Percentiles rank a stretch among this genome's conserved stretches.
phyloP scores from a whole-genome alignment of 2,113 vertebrate species.

The Phycodurus eques region DNA sequence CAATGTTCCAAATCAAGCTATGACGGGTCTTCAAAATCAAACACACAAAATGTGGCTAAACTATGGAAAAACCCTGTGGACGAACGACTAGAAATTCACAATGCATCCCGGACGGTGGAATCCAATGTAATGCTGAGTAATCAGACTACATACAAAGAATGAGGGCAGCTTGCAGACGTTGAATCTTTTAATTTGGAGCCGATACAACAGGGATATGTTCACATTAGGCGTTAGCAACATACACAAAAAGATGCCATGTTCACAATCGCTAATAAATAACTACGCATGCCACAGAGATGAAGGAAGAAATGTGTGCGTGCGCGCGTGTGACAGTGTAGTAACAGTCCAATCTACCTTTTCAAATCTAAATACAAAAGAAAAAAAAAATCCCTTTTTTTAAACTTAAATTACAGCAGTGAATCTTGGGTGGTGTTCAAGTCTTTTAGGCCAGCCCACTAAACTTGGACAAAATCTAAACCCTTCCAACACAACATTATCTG shows the following conservation, averaged over 20 bases:
- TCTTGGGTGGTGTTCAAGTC: constrained; percentile 7
- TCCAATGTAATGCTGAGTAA: neutral
- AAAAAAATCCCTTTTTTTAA: constrained; percentile 7
- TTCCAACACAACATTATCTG: neutral
- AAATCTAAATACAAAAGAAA: constrained; percentile 12
- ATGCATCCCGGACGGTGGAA: neutral
- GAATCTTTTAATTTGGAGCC: constrained; percentile 57
- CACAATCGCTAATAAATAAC: constrained; percentile 19
- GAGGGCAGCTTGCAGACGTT: constrained; percentile 1
- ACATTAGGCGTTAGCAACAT: constrained; percentile 42
- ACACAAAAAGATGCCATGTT: constrained; percentile 15
- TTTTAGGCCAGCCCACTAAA: neutral
- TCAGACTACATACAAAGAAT: neutral
- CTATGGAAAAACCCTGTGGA: neutral
- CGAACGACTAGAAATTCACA: neutral
- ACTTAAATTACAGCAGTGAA: neutral
- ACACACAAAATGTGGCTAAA: neutral
- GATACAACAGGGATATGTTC: constrained; percentile 26
- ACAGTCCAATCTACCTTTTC: constrained; percentile 13
- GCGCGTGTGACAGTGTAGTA: constrained; percentile 1
- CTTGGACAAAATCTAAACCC: neutral
- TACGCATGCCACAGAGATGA: constrained; percentile 50
- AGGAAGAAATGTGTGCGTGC: constrained; percentile 5
- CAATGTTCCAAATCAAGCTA: too few species aligned
- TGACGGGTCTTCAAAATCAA: neutral